These are phyloP conservation scores for Sorex araneus DNA, from an alignment of 2,113 vertebrate species.

Conservation along the genomic window DNA sequence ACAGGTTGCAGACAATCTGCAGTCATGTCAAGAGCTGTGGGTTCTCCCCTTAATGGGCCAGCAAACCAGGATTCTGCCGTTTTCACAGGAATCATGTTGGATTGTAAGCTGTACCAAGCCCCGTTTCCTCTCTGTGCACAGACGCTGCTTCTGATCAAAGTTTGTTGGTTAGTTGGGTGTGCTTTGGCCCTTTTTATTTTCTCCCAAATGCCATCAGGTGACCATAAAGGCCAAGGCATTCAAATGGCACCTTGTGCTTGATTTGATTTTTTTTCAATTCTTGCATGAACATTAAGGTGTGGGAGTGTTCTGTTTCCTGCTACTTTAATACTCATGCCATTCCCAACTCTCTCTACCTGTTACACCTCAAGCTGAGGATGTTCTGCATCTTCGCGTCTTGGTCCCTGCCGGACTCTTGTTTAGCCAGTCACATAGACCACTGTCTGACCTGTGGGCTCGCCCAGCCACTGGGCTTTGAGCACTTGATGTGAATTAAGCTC, in stretches of 20 bases:
- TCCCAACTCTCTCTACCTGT: slow-evolving; percentile 61
- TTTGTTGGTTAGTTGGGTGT: slow-evolving; percentile 28
- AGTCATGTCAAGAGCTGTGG: slow-evolving; percentile 48
- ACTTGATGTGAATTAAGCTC: slow-evolving; percentile 72
- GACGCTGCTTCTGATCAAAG: slow-evolving; percentile 4
- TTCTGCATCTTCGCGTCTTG: neutral
- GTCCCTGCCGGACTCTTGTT: slow-evolving; percentile 33
- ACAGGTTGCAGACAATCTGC: slow-evolving; percentile 64
- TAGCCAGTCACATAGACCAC: slow-evolving; percentile 50
- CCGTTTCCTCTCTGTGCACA: neutral
- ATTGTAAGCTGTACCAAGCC: slow-evolving; percentile 39
- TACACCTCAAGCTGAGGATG: slow-evolving; percentile 52
- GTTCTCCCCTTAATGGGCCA: slow-evolving; percentile 6
- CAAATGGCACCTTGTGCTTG: slow-evolving; percentile 54
- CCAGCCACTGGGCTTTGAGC: slow-evolving; percentile 64
- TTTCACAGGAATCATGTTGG: slow-evolving; percentile 76
- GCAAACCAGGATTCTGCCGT: slow-evolving; percentile 54
- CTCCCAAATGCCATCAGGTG: slow-evolving; percentile 22
- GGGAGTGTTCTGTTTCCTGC: slow-evolving; percentile 35
- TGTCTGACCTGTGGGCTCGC: slow-evolving; percentile 55
- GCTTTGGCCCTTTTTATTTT: slow-evolving; percentile 30
- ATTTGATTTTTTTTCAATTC: slow-evolving; percentile 66
- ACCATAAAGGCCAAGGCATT: slow-evolving; percentile 62
- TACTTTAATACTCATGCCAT: slow-evolving; percentile 52
- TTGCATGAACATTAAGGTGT: slow-evolving; percentile 64